These are phyloP conservation scores for Epistrophe grossulariae DNA, from an alignment of 2,888 invertebrate species.

Conservation along the genomic window DNA sequence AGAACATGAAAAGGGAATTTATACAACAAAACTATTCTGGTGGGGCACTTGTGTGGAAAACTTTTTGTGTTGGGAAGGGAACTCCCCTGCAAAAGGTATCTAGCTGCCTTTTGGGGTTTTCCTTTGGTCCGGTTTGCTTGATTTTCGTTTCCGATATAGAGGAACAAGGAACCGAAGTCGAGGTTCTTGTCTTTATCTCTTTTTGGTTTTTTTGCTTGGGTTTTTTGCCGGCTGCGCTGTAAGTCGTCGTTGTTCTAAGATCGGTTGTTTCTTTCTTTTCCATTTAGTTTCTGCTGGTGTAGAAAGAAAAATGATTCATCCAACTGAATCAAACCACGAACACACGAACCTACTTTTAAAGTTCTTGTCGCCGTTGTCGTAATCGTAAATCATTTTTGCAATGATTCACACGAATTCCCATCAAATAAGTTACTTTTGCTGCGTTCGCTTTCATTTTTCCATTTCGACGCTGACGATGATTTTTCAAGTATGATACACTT, in stretches of 20 bases:
- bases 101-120: slow-evolving; percentile 36
- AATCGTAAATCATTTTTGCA: slow-evolving; percentile 53
- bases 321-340: slow-evolving; percentile 43
- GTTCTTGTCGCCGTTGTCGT: slow-evolving; percentile 22
- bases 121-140: slow-evolving; percentile 47
- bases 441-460: slow-evolving; percentile 15
- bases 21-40: slow-evolving; percentile 6
- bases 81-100: slow-evolving; percentile 1
- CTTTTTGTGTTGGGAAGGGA: neutral
- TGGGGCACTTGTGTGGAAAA: neutral
- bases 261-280: slow-evolving; percentile 23
- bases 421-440: slow-evolving; percentile 46
- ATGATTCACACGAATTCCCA: slow-evolving; percentile 70
- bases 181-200: slow-evolving; percentile 52
- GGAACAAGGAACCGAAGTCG: neutral
- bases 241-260: slow-evolving; percentile 20
- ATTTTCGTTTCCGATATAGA: neutral
- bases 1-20: neutral
- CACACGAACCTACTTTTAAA: slow-evolving; percentile 57
- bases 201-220: slow-evolving; percentile 14
- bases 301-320: slow-evolving; percentile 71
- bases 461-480: neutral
- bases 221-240: slow-evolving; percentile 68
- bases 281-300: slow-evolving; percentile 29
- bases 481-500: slow-evolving; percentile 5